Evolutionary conservation across 2,113 vertebrate species (phyloP).

Genomic region (Lasiurus borealis): DNA sequence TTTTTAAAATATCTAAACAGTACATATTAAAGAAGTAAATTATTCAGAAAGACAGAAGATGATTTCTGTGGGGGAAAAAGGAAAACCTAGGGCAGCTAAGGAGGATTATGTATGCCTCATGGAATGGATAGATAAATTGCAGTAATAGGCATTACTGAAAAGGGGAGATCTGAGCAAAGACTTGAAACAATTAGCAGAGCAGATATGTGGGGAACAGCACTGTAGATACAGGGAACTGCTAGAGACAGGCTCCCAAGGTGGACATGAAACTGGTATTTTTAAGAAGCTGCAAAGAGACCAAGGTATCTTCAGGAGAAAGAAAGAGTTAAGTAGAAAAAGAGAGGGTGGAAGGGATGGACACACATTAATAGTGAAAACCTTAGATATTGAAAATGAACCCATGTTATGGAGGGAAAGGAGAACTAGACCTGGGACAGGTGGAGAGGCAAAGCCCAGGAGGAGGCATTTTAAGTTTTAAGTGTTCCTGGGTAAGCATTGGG

Average conservation of each 20-base stretch:
- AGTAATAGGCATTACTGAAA: neutral
- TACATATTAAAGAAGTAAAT: neutral
- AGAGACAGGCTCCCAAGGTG: no score
- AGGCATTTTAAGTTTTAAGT: neutral
- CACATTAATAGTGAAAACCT: neutral
- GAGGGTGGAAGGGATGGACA: neutral
- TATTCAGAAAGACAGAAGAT: neutral
- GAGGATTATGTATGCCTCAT: rapidly evolving
- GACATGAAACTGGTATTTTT: neutral
- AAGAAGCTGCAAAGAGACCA: neutral
- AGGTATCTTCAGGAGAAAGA: neutral
- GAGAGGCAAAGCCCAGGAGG: neutral
- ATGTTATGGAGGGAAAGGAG: neutral
- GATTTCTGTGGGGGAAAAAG: neutral
- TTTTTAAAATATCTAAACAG: neutral
- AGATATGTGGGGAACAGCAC: neutral
- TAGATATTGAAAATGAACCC: neutral
- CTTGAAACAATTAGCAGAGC: neutral
- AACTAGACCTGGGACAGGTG: neutral
- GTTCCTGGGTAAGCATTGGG: neutral
- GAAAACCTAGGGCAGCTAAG: neutral
- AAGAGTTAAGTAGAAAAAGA: neutral
- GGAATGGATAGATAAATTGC: rapidly evolving
- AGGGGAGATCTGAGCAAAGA: neutral
- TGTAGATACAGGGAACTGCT: rapidly evolving